These are phyloP conservation scores for Leistus spinibarbis DNA, from an alignment of 2,888 invertebrate species.

Conservation along the genomic window DNA sequence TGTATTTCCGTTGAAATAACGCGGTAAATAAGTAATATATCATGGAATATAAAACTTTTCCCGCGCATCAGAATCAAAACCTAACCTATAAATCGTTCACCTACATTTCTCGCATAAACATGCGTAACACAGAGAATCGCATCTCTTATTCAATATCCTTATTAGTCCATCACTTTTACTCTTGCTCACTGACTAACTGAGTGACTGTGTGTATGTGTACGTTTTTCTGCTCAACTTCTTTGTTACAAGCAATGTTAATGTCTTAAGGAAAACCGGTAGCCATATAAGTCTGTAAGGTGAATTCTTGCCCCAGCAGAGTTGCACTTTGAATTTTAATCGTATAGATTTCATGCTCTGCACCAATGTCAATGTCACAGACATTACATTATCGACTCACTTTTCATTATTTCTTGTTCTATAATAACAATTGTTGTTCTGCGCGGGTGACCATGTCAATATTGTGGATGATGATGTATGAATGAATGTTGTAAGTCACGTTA, in stretches of 20 bases:
- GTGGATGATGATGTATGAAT: background rate
- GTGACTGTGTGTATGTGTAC: background rate
- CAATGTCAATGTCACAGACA: conserved; percentile 41
- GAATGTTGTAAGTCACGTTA: background rate
- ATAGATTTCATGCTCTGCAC: conserved; percentile 19
- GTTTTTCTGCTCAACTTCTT: conserved; percentile 21
- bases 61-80: background rate
- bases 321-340: background rate
- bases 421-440: background rate
- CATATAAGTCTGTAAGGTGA: conserved; percentile 44
- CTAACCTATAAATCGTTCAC: background rate
- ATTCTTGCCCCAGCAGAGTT: conserved; percentile 36
- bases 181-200: conserved; percentile 20
- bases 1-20: too few species aligned
- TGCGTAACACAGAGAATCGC: conserved; percentile 19
- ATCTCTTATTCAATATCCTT: conserved; percentile 22
- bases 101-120: conserved; percentile 1
- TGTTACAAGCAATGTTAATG: conserved; percentile 9
- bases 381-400: conserved; percentile 12
- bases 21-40: too few species aligned
- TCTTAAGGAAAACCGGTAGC: conserved; percentile 36
- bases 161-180: conserved; percentile 38
- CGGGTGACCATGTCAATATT: background rate
- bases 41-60: background rate
- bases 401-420: background rate